These are phyloP conservation scores for Alethe castanea DNA, from an alignment of 2,113 vertebrate species.

Conservation along the genomic window DNA sequence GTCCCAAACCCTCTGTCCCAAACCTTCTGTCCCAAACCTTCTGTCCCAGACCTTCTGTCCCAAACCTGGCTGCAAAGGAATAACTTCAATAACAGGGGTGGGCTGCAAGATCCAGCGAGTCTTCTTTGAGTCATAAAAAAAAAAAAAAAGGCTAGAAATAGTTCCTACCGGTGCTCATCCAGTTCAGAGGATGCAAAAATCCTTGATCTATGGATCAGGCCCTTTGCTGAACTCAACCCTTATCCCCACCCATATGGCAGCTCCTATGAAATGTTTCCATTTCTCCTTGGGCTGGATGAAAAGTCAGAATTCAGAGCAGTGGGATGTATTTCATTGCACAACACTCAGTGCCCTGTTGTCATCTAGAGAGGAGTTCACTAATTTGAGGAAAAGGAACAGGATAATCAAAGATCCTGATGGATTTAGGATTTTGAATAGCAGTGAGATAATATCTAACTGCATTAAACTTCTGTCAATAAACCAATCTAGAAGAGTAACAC, in stretches of 20 bases:
- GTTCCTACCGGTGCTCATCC: not conserved
- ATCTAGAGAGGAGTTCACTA: not conserved
- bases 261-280: not conserved
- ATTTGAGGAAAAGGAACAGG: not conserved
- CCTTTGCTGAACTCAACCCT: not conserved
- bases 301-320: not conserved
- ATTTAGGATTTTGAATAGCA: slow-evolving; percentile 2
- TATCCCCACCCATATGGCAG: not conserved
- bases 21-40: not conserved
- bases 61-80: not conserved
- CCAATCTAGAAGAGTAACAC: not conserved
- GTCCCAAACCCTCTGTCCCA: not conserved
- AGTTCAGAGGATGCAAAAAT: not conserved
- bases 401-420: not conserved
- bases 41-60: not conserved
- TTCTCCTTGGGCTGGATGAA: not conserved
- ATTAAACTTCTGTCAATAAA: slow-evolving; percentile 7
- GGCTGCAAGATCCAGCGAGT: not conserved
- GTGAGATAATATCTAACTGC: not conserved
- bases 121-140: not conserved
- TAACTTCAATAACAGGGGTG: not conserved
- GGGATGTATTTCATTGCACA: not conserved
- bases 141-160: not conserved
- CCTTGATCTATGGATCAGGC: not conserved
- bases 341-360: not conserved